phyloP scores from a whole-genome alignment of 1,140 invertebrate genomes.

The Spodoptera litura region DNA sequence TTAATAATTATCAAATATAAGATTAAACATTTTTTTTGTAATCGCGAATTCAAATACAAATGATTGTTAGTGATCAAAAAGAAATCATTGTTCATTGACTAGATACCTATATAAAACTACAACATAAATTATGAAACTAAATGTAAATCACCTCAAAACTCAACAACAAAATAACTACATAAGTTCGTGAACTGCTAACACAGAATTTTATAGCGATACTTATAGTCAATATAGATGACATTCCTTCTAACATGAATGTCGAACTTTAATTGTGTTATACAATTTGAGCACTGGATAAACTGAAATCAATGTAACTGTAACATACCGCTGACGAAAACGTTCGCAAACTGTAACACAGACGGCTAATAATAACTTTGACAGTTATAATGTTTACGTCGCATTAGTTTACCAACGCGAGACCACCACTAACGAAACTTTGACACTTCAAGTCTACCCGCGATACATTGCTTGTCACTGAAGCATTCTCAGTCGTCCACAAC shows the following conservation, averaged over 20 bases:
- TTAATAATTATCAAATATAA: neutral
- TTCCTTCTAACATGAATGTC: conserved; percentile 54
- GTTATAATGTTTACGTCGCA: conserved; percentile 68
- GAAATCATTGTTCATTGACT: too few relatives aligned
- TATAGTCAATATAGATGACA: too few relatives aligned
- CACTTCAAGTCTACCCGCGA: conserved; percentile 65
- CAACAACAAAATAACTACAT: too few relatives aligned
- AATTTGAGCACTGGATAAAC: conserved; percentile 63
- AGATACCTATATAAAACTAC: too few relatives aligned
- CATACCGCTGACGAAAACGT: conserved; percentile 42
- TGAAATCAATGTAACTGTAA: conserved; percentile 43
- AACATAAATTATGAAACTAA: too few relatives aligned
- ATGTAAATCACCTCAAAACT: too few relatives aligned
- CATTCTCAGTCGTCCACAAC: conserved; percentile 5
- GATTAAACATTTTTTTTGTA: too few relatives aligned
- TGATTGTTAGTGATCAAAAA: too few relatives aligned
- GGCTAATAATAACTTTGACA: conserved; percentile 75
- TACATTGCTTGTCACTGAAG: conserved; percentile 59
- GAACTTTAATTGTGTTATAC: conserved; percentile 60
- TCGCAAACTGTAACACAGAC: conserved; percentile 56
- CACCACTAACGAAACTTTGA: conserved; percentile 70
- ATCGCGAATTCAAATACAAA: too few relatives aligned
- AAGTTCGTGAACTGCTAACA: too few relatives aligned
- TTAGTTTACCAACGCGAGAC: conserved; percentile 63
- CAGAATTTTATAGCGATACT: too few relatives aligned